Evolutionary conservation across 2,797 vertebrate species (phyloP).

Genomic region (Pangasius djambal): DNA sequence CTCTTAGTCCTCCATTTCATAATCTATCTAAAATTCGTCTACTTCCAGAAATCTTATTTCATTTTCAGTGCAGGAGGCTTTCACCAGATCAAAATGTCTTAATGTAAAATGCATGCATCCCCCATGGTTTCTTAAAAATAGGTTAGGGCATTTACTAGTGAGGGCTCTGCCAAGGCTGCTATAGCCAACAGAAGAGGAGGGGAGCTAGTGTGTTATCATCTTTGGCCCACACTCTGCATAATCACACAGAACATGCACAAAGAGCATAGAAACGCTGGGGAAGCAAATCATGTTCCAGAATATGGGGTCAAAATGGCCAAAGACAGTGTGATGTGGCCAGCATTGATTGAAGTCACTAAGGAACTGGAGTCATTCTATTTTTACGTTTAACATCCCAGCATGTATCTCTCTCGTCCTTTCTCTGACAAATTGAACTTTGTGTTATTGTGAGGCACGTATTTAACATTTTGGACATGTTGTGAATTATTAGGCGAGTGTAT

Average conservation of each 20-base stretch:
- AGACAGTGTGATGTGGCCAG: conserved; percentile 67
- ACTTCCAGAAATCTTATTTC: conserved; percentile 65
- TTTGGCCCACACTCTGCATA: conserved; percentile 55
- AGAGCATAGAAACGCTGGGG: conserved; percentile 59
- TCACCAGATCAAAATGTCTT: conserved; percentile 69
- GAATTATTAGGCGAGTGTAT: conserved; percentile 8
- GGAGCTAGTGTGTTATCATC: conserved; percentile 68
- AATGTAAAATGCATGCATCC: conserved; percentile 74
- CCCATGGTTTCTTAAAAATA: conserved; percentile 74
- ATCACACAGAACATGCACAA: conserved; percentile 54
- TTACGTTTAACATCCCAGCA: conserved; percentile 40
- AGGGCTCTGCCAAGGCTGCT: conserved; percentile 56
- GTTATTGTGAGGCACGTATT: conserved; percentile 12
- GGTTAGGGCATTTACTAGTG: conserved; percentile 61
- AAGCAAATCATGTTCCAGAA: conserved; percentile 55
- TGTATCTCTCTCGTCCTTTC: conserved; percentile 1
- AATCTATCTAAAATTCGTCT: conserved; percentile 21
- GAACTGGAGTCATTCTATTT: conserved; percentile 39
- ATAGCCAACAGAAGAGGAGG: conserved; percentile 65
- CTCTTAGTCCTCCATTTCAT: background rate
- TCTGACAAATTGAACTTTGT: conserved; percentile 31
- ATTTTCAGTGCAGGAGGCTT: conserved; percentile 65
- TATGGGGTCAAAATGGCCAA: conserved; percentile 39
- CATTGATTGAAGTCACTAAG: conserved; percentile 68
- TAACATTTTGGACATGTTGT: conserved; percentile 28